Conservation (phyloP, 2,113 vertebrate genomes). For the Chionodraco myersi region DNA sequence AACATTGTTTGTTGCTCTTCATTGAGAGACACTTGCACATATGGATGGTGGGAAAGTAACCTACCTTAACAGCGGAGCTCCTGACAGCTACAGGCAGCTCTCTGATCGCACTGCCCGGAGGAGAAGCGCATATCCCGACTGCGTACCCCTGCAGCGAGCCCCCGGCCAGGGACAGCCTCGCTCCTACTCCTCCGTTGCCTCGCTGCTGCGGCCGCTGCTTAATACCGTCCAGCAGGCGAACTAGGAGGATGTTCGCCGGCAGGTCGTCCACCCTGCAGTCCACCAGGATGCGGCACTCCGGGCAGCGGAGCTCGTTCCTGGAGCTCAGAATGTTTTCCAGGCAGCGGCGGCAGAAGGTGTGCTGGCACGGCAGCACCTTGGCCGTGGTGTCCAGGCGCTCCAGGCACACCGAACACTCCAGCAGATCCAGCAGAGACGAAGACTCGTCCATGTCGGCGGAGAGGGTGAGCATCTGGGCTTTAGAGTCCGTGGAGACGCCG, state of each 20-base stretch:
- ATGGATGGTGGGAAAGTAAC: constrained; percentile 40
- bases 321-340: constrained; percentile 96
- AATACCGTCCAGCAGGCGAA: constrained; percentile 94
- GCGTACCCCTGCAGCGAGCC: constrained; percentile 81
- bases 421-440: constrained; percentile 93
- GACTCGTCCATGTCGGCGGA: constrained; percentile 93
- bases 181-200: constrained; percentile 76
- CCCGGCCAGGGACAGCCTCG: constrained; percentile 73
- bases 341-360: constrained; percentile 97
- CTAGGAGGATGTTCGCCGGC: constrained; percentile 94
- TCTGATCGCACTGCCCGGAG: constrained; percentile 84
- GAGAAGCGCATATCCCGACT: constrained; percentile 80
- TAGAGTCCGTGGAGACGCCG: constrained; percentile 67
- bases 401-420: constrained; percentile 97
- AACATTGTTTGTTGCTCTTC: constrained; percentile 2
- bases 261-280: constrained; percentile 95
- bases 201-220: constrained; percentile 88
- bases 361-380: constrained; percentile 94
- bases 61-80: constrained; percentile 88
- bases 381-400: constrained; percentile 95
- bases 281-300: constrained; percentile 95
- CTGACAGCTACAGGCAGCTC: constrained; percentile 87
- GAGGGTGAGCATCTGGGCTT: constrained; percentile 78
- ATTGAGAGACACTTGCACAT: not conserved
- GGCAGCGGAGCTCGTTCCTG: constrained; percentile 94